Conservation (phyloP, 2,888 invertebrate species). For the Caenorhabditis angaria region DNA sequence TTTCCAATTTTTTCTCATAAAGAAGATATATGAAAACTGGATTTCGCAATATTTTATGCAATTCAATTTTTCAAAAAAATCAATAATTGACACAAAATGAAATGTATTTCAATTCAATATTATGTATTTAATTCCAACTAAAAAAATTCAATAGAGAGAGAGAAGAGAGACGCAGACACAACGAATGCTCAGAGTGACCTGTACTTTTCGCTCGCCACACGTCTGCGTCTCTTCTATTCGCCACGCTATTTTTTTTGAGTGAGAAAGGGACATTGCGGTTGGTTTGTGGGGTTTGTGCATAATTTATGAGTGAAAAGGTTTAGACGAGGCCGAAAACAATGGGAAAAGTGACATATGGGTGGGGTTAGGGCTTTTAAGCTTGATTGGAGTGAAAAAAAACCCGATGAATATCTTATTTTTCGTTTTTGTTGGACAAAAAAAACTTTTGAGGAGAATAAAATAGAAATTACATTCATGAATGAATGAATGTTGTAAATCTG, state of each 20-base stretch:
- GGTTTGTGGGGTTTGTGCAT: neutral
- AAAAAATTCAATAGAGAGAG: neutral
- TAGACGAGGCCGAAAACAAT: neutral
- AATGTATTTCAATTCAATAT: neutral
- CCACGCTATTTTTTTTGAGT: no score
- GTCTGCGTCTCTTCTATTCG: conserved; percentile 1
- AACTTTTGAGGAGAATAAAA: no score
- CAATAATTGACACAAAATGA: neutral
- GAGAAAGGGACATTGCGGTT: no score
- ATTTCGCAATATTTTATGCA: neutral
- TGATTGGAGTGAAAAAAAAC: neutral
- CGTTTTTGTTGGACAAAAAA: no score
- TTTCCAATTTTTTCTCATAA: no score
- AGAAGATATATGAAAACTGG: neutral
- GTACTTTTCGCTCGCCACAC: neutral
- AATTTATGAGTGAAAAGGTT: neutral
- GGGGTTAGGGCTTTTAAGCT: neutral
- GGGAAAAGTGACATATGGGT: neutral
- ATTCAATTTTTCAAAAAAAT: no score
- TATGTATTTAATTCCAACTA: neutral
- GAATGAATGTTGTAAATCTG: neutral
- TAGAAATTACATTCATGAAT: no score
- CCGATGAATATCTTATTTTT: neutral
- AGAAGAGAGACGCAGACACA: neutral
- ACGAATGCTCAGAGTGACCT: neutral